Conservation (phyloP, 1,140 invertebrate genomes). For the Drosophila navojoa region DNA sequence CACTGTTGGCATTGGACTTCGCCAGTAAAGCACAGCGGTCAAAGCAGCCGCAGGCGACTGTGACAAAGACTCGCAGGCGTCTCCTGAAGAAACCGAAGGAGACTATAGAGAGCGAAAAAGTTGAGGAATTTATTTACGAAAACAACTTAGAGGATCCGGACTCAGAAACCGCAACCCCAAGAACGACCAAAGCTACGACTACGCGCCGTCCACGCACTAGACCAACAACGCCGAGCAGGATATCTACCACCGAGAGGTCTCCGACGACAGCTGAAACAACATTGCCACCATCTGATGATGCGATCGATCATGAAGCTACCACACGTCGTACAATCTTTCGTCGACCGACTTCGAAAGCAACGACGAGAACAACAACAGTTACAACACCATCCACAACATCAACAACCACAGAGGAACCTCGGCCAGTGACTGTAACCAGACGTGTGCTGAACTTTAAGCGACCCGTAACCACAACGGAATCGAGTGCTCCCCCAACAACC, state of each 20-base stretch:
- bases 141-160: conserved; percentile 27
- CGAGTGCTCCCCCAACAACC: not conserved
- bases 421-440: conserved; percentile 2
- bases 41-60: conserved; percentile 24
- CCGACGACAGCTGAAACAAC: conserved; percentile 2
- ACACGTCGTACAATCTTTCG: conserved; percentile 11
- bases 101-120: conserved; percentile 61
- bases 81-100: conserved; percentile 68
- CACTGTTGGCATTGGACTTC: conserved; percentile 72
- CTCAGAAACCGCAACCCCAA: conserved; percentile 3
- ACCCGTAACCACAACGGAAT: conserved; percentile 21
- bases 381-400: not conserved
- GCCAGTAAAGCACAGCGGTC: conserved; percentile 37
- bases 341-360: conserved; percentile 2
- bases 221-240: conserved; percentile 37
- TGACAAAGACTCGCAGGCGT: conserved; percentile 56
- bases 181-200: conserved; percentile 17
- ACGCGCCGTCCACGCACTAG: conserved; percentile 27
- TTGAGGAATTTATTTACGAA: conserved; percentile 62
- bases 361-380: not conserved
- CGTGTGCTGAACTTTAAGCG: conserved; percentile 22
- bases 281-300: not conserved
- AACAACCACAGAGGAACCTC: conserved; percentile 5
- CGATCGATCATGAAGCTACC: not conserved
- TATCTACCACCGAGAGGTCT: not conserved